phyloP scores from a whole-genome alignment of 2,797 vertebrate species.

The Coregonus sp. region DNA sequence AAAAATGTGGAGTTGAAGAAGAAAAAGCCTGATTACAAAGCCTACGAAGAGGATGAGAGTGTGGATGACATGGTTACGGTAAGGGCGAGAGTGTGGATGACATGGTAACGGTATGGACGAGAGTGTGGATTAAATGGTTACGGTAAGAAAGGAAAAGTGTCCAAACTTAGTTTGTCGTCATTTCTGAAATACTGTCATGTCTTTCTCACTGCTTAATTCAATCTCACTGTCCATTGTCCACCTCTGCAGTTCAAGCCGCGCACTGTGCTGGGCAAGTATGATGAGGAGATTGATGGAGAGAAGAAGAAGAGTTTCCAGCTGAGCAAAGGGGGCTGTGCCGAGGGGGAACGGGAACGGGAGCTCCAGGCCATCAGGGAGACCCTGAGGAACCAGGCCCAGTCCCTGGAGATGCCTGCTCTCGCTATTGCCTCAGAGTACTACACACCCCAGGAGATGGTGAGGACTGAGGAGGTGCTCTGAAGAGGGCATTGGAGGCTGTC shows the following conservation, averaged over 20 bases:
- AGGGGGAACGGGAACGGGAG: conserved; percentile 83
- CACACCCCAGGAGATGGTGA: conserved; percentile 87
- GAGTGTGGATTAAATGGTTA: neutral
- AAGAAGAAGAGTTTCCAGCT: conserved; percentile 87
- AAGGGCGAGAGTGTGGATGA: too few relatives aligned
- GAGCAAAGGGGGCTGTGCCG: conserved; percentile 78
- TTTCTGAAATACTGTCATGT: neutral
- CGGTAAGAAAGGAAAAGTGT: conserved; percentile 45
- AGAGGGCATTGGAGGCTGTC: neutral
- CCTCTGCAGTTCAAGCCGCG: conserved; percentile 70
- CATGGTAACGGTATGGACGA: too few relatives aligned
- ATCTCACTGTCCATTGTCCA: neutral
- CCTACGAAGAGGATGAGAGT: conserved; percentile 86
- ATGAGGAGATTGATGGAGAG: conserved; percentile 91
- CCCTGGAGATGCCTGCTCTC: conserved; percentile 77
- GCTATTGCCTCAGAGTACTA: conserved; percentile 86
- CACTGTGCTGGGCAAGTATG: conserved; percentile 86
- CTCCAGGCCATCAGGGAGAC: conserved; percentile 82
- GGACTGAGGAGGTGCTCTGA: conserved; percentile 16
- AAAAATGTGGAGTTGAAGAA: conserved; percentile 91
- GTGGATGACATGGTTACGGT: too few relatives aligned
- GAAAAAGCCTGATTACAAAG: conserved; percentile 89
- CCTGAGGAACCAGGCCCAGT: conserved; percentile 83
- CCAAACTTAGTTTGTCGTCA: neutral
- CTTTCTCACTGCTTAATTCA: neutral